Evolutionary conservation across 1,140 invertebrate genomes (phyloP).

Genomic region (Cherax destructor): DNA sequence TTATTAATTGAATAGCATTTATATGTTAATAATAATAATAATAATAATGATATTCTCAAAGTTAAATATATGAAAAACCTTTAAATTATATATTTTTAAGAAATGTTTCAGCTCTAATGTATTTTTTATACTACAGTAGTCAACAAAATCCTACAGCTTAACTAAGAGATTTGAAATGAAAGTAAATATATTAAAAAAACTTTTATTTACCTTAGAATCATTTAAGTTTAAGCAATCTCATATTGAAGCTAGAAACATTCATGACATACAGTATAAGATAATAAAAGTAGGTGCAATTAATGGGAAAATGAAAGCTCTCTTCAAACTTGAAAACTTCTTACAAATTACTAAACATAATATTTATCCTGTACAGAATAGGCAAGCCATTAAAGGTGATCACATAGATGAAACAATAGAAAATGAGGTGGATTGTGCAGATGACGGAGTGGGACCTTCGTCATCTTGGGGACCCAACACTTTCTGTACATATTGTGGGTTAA

Average conservation of each 20-base stretch:
- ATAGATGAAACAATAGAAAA: conserved; percentile 61
- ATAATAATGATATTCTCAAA: no score
- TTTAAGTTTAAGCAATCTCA: not conserved
- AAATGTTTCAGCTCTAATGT: no score
- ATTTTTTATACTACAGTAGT: no score
- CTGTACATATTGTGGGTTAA: conserved; percentile 90
- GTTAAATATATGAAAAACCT: no score
- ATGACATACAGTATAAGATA: not conserved
- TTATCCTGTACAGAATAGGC: not conserved
- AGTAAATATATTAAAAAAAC: not conserved
- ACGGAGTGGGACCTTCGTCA: conserved; percentile 52
- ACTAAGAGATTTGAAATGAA: not conserved
- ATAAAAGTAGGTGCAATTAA: not conserved
- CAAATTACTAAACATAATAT: not conserved
- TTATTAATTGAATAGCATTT: no score
- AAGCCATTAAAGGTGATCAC: conserved; percentile 19
- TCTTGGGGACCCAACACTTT: conserved; percentile 76
- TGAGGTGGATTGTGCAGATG: conserved; percentile 55
- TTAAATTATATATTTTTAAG: no score
- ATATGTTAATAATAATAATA: no score
- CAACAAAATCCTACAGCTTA: not conserved
- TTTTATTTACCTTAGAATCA: not conserved
- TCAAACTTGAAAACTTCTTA: not conserved
- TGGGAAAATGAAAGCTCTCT: not conserved
- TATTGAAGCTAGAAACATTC: not conserved